Conservation (phyloP, 2,888 invertebrate genomes). For the Theristus sp. region DNA sequence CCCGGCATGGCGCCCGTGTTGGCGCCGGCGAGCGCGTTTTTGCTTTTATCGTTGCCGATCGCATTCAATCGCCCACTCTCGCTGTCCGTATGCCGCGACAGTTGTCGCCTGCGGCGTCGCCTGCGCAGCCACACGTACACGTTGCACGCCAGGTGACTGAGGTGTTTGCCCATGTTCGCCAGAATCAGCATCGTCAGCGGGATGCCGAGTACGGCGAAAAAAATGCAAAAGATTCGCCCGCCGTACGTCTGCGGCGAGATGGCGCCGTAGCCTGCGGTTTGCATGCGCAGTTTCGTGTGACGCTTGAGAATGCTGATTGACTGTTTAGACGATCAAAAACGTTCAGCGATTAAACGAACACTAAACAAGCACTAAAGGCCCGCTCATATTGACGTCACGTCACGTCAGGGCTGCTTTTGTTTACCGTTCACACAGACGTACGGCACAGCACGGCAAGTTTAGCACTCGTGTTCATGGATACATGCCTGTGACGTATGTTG, state of each 20-base stretch:
- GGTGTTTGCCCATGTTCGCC: slow-evolving; percentile 1
- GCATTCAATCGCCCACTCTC: neutral
- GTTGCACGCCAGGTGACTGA: neutral
- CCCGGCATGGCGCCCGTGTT: neutral
- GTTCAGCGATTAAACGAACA: no score
- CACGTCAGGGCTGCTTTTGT: no score
- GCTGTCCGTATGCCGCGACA: neutral
- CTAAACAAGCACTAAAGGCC: no score
- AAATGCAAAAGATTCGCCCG: neutral
- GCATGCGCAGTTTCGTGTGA: no score
- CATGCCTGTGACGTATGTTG: no score
- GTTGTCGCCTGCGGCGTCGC: neutral
- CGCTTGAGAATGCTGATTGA: no score
- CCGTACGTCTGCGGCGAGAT: neutral
- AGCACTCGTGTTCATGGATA: no score
- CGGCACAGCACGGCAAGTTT: no score
- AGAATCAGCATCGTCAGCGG: slow-evolving; percentile 2
- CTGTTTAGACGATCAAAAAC: no score
- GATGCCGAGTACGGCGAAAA: slow-evolving; percentile 1
- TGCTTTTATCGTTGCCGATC: no score
- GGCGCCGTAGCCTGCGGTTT: neutral
- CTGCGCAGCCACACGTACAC: neutral
- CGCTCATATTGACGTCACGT: no score
- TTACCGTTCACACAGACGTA: no score
- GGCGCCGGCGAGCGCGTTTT: neutral